Evolutionary conservation across 2,888 invertebrate species (phyloP).

Genomic region (Platycnemis pennipes): DNA sequence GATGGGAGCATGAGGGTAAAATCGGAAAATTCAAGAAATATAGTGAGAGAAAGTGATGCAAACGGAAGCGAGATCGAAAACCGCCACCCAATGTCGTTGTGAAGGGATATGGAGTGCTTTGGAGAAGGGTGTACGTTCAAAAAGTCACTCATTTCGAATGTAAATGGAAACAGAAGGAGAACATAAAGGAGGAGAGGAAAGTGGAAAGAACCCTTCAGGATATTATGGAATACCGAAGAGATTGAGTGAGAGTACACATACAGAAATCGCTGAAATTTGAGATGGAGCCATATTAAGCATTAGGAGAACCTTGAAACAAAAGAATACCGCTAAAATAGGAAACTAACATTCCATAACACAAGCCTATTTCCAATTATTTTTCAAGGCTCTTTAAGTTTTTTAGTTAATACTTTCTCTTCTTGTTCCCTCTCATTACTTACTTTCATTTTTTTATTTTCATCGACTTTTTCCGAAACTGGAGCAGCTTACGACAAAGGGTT

Average conservation of each 20-base stretch:
- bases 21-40: not conserved
- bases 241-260: not conserved
- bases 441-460: too few species aligned
- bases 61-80: not conserved
- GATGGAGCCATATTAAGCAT: too few species aligned
- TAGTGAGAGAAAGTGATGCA: not conserved
- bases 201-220: not conserved
- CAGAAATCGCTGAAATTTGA: too few species aligned
- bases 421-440: too few species aligned
- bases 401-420: too few species aligned
- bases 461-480: too few species aligned
- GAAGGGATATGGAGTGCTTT: not conserved
- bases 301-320: too few species aligned
- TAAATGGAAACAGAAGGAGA: not conserved
- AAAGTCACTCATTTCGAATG: not conserved
- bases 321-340: too few species aligned
- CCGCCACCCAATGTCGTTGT: not conserved
- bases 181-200: not conserved
- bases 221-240: not conserved
- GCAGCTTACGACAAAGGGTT: too few species aligned
- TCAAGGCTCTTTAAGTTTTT: too few species aligned
- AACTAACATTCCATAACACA: too few species aligned
- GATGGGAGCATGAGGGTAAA: not conserved
- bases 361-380: too few species aligned
- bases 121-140: not conserved